Evolutionary conservation across 2,113 vertebrate species (phyloP), one percentile per base, ranked within the genome.

Genomic region (Nothoprocta pentlandii): DNA sequence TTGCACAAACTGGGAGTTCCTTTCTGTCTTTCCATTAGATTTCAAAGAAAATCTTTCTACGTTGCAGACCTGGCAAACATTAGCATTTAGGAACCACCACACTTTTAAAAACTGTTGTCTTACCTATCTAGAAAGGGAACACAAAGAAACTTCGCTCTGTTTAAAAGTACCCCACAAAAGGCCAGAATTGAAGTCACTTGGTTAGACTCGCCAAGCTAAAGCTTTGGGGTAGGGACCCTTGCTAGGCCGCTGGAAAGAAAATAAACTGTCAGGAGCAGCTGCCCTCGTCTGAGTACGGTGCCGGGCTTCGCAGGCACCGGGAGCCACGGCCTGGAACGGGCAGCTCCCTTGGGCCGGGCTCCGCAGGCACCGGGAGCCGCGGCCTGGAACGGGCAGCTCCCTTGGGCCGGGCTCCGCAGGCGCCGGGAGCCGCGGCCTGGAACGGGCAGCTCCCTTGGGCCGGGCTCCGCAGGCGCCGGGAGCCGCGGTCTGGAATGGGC

Each of bases 11-110:
- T 92, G 96, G 91, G 95, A 94, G 95, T 93, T 96, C 91, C 58
- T 91, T 97, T 98, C 97, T 97, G 97, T 98, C 97, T 98, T 98
- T 98, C 97, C 88, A 61, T 97, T 95, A 94, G 96, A 97, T 83
- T 91, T 92, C 95, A 80, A 95, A 97, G 96, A 94, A 94, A 93
- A 87, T 93, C 94, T 92, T 96, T 94, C 91, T 96, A 96, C 15
- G 2, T 86, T 92, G 95, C 94, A 97, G 93, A 97, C 82, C 92
- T 95, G 94, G 90, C 83, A 98, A 98, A 98, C 98, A 98, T 98
- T 97, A 98, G 97, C 97, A 98, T 98, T 98, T 97, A 97, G 85
- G 89, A 97, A 95, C 90, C 97, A 97, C 93, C 89, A 92, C 74
- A 96, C 91, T 88, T 91, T 95, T 73, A 96, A 94, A 81, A 95